Conservation (phyloP, 1,140 invertebrate genomes). For the Drosophila murphyi region DNA sequence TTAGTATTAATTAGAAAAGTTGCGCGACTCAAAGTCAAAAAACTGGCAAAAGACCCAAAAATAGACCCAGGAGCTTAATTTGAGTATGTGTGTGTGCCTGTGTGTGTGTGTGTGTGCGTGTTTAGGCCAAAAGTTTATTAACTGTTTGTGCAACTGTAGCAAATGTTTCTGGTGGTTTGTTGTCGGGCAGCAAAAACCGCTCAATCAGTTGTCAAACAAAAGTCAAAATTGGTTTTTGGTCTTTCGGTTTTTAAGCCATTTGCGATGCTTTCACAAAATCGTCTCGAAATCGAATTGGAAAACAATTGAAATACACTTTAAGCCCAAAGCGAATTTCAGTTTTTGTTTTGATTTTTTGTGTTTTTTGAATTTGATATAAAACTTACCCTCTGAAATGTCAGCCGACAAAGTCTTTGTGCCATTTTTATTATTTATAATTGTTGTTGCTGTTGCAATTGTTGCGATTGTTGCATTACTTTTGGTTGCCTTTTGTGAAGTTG, state of each 20-base stretch:
- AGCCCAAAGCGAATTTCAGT: conserved; percentile 43
- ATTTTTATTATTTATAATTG: conserved; percentile 45
- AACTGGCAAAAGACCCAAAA: conserved; percentile 35
- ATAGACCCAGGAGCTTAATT: conserved; percentile 51
- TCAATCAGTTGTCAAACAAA: conserved; percentile 25
- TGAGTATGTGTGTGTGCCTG: conserved; percentile 2
- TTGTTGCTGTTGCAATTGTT: conserved; percentile 36
- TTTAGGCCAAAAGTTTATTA: conserved; percentile 22
- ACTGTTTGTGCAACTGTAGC: conserved; percentile 14
- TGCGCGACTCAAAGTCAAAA: conserved; percentile 41
- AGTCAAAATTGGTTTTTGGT: conserved; percentile 45
- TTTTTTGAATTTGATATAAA: too few relatives aligned
- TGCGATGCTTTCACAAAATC: conserved; percentile 65
- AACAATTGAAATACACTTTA: conserved; percentile 25
- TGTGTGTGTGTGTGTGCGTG: neutral
- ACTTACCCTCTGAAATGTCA: conserved; percentile 62
- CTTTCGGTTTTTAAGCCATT: conserved; percentile 31
- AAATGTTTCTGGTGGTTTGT: conserved; percentile 13
- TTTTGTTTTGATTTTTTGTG: neutral
- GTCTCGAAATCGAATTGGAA: conserved; percentile 1
- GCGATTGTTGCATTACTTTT: conserved; percentile 29
- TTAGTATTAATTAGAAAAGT: conserved; percentile 80
- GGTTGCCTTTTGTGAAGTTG: conserved; percentile 29
- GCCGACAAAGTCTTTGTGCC: conserved; percentile 24
- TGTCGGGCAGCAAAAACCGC: neutral